Evolutionary conservation across 2,888 invertebrate genomes (phyloP), one percentile per base, ranked within the genome.

Genomic region (Cantharis flavilabris): DNA sequence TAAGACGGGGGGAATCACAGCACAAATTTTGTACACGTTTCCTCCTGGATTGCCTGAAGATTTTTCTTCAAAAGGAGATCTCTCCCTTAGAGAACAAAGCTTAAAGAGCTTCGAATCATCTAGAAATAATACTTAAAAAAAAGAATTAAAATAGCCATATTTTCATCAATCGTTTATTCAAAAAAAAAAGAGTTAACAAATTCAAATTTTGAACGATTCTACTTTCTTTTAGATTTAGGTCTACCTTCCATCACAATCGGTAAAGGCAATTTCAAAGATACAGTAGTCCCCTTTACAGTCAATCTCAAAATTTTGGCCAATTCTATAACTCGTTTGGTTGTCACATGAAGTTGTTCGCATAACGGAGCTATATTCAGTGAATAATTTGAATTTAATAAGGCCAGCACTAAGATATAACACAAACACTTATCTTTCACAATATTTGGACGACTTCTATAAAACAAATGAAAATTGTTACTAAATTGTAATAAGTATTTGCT

Each of bases 381-480:
- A 70, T 86, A 87, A 75, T 86, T 83, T 70, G 82, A 83, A 3
- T 83, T 86, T 20, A 87, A 77, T 74, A 87, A 84, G n/a, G 82
- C 76, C 49, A 88, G 80, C 3, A 88, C 85, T n/a, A 88, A 78
- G 28, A 86, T 84, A 73, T 86, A 87, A 76, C 88, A 87, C 5
- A 86, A 72, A 18, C 85, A 80, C 81, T 88, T 88, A 80, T 88
- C 88, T 73, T 84, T 84, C 86, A 88, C 87, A 65, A 84, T 83
- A 30, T 84, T 28, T 1, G 88, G 86, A n/a, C 88, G 82, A 49
- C 82, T 81, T 69, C 87, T 87, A 74, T 11, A 30, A 30, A 30
- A 76, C 86, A 85, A 63, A 73, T 65, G 16, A 30, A 14, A 65
- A 71, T 71, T 67, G 9, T 5, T n/a, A 13, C 3, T n/a, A n/a